These are phyloP conservation scores for Meandrusa payeni DNA, from an alignment of 2,888 invertebrate species.

Conservation along the genomic window DNA sequence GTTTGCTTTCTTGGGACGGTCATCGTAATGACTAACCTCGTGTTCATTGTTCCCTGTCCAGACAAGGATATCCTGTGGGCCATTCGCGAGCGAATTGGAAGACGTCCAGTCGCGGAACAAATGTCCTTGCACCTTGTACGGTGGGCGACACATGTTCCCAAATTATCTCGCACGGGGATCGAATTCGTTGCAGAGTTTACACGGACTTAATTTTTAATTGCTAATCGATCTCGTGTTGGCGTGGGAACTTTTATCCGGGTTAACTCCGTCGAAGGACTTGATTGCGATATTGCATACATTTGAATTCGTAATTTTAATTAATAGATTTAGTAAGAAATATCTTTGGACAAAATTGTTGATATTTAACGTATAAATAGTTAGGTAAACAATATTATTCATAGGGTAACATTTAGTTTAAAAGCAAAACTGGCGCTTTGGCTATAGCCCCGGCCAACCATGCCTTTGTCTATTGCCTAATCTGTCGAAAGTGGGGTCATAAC, in stretches of 20 bases:
- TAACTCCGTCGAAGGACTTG: conserved; percentile 3
- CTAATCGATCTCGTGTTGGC: not conserved
- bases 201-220: conserved; percentile 12
- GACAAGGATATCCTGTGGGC: conserved; percentile 20
- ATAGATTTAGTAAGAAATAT: not conserved
- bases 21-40: conserved; percentile 11
- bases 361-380: too few relatives aligned
- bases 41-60: conserved; percentile 12
- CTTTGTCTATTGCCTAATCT: too few relatives aligned
- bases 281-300: not conserved
- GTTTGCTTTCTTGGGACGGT: not conserved
- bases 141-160: conserved; percentile 12
- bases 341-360: conserved; percentile 2
- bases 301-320: too few relatives aligned
- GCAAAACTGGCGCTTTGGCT: too few relatives aligned
- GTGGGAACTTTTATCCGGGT: conserved; percentile 3
- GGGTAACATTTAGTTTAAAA: too few relatives aligned
- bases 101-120: conserved; percentile 10
- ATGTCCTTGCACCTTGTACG: conserved; percentile 20
- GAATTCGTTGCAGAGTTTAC: not conserved
- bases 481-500: too few relatives aligned
- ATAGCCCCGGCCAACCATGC: too few relatives aligned
- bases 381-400: too few relatives aligned
- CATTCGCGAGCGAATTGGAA: conserved; percentile 7
- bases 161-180: conserved; percentile 16